Base-by-base conservation (phyloP, 2,113 vertebrate species). In the Neolamprologus falcicula region DNA sequence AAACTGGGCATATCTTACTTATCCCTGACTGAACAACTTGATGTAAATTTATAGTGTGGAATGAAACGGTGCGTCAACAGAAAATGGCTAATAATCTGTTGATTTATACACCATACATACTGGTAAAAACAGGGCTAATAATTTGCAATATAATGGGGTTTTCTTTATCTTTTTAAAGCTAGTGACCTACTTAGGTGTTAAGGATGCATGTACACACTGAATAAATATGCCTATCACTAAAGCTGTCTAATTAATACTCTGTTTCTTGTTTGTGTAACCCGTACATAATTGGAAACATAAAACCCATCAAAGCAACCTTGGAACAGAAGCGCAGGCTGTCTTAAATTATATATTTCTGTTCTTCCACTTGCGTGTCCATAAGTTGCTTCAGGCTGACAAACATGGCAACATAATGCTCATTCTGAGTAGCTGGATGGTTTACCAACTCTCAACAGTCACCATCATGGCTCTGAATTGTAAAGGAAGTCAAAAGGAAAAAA, bases 1-100 rank as follows among this genome's bases (percentile, higher is more conserved):
- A 86, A 28, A 86, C 83, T 78, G 88, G 53, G 31, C 16, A 12
- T 78, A 31, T 31, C 4, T 52, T 50, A 19, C 10, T 40, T 59
- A 80, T 86, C 57, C 84, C 53, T 89, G 73, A 91, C 85, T 83
- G 88, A 89, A 83, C 55, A 82, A 47, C 66, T 52, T 11, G 89
- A 26, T 24, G 76, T 59, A 33, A 79, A 90, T 86, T 33, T 31
- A 37, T n/a, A 21, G 59, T 61, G 55, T 9, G 11, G 45, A 63
- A 84, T 33, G 24, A 82, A 50, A 78, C 16, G 0, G 11, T 78
- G 79, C 68, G 13, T 66, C 21, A 35, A 54, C 53, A 47, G 45
- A 73, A 85, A 82, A 86, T 21, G 12, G 42, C 17, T 52, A 50
- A n/a, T 31, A 31, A 12, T 50, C 24, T 26, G 40, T 73, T 45